Percentiles rank a stretch among this genome's conserved stretches.
These are phyloP conservation scores for Caenorhabditis sinica DNA, from an alignment of 2,888 invertebrate genomes.

Conservation along the genomic window DNA sequence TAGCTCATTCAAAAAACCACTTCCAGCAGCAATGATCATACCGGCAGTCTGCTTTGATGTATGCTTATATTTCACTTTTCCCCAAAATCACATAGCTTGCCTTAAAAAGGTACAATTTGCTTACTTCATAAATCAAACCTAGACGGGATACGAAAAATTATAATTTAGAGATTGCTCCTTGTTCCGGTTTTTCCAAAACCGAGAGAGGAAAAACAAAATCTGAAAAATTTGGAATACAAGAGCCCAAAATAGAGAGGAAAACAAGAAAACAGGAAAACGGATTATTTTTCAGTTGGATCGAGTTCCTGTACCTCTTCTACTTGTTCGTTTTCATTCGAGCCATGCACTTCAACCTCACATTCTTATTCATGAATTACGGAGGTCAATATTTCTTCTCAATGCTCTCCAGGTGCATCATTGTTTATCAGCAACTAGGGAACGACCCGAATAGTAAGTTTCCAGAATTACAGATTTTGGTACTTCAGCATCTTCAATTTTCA, in stretches of 20 bases:
- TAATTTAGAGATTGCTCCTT: not conserved
- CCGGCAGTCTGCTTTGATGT: too few relatives aligned
- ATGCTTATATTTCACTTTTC: too few relatives aligned
- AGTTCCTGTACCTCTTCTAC: slow-evolving; percentile 63
- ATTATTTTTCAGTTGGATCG: slow-evolving; percentile 58
- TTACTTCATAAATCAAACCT: not conserved
- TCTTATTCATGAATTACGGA: slow-evolving; percentile 64
- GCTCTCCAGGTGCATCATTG: slow-evolving; percentile 52
- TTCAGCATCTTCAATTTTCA: not conserved
- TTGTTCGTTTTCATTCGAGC: slow-evolving; percentile 58
- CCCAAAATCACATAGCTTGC: too few relatives aligned
- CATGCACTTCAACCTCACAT: slow-evolving; percentile 65
- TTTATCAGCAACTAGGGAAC: slow-evolving; percentile 55
- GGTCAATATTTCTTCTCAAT: slow-evolving; percentile 66
- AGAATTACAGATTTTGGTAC: too few relatives aligned
- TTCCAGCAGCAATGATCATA: too few relatives aligned
- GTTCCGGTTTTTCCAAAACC: not conserved
- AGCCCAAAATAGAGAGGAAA: not conserved
- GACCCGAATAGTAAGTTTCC: slow-evolving; percentile 47
- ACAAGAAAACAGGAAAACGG: not conserved
- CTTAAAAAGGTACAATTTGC: not conserved
- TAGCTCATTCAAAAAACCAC: too few relatives aligned
- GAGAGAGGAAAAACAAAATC: not conserved
- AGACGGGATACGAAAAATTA: not conserved
- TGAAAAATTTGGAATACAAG: not conserved